Evolutionary conservation across 2,888 invertebrate genomes (phyloP), one percentile per base, ranked within the genome.

Genomic region (Mantis religiosa): DNA sequence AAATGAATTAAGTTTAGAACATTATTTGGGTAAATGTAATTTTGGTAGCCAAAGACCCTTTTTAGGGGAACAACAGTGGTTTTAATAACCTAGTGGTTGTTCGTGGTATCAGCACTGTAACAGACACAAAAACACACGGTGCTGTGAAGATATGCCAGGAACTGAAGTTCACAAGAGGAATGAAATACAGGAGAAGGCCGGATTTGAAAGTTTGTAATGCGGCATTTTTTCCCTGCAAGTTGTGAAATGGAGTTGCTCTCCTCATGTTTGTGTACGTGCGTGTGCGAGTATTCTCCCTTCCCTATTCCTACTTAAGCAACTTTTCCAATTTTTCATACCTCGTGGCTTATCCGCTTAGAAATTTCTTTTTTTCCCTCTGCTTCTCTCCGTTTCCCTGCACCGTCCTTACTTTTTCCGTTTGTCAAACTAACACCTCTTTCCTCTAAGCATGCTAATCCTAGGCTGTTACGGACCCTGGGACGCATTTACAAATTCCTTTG

Each of bases 311-410:
- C 41, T 82, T 87, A 28, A 71, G 25, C 85, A 89, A 89, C 83
- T 89, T 89, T 89, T 89, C 89, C 89, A 89, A 89, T 89, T 89
- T 89, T 89, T 89, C 89, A 89, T 89, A 89, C 86, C 83, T 81
- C 54, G 86, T 85, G 86, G 89, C 88, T 89, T 89, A 89, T 89
- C 88, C 86, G 88, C 89, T 88, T 88, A 89, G 54, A 89, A 71
- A 71, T 71, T 71, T 71, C 25, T 71, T 25, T 71, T 71, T 25
- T 20, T 20, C n/a, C n/a, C 54, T 83, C 88, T 83, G 14, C 82
- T n/a, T 82, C 82, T 81, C 30, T 25, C 28, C 41, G 47, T n/a
- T n/a, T 30, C 82, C 9, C n/a, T 87, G 14, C 82, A 15, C 20
- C 25, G 54, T 25, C 54, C 25, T 3, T 71, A 71, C 54, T 84